phyloP scores from a whole-genome alignment of 2,797 vertebrate species.

The Lepus oiostolus region DNA sequence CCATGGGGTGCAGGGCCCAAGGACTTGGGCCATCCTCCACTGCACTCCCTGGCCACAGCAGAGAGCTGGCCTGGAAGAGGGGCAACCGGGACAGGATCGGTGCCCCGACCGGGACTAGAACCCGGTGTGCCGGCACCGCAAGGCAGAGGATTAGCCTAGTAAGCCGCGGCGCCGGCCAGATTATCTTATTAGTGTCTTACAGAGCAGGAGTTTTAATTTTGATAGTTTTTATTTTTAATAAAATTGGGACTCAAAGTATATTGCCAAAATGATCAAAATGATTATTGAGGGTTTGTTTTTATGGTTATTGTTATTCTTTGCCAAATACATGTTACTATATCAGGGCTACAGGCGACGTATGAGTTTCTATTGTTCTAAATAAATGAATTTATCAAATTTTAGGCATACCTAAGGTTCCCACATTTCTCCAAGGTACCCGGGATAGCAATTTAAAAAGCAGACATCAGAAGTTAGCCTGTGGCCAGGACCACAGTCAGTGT shows the following conservation, averaged over 20 bases:
- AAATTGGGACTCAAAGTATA: not conserved
- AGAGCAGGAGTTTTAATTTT: not conserved
- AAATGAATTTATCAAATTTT: conserved; percentile 4
- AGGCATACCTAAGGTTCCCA: not conserved
- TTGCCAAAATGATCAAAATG: conserved; percentile 12
- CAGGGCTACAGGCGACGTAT: not conserved
- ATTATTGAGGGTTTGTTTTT: no score
- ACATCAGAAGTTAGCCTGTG: conserved; percentile 5
- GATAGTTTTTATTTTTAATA: no score
- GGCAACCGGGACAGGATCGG: no score
- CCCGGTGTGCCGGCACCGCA: no score
- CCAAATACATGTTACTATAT: not conserved
- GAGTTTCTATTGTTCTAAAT: not conserved
- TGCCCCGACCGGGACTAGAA: no score
- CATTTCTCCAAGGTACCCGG: not conserved
- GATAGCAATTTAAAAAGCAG: conserved; percentile 46
- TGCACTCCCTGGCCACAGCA: no score
- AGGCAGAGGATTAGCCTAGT: no score
- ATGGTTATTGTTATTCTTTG: not conserved
- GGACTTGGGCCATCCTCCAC: no score
- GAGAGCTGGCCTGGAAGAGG: no score
- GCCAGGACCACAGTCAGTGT: conserved; percentile 41
- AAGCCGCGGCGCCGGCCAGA: not conserved
- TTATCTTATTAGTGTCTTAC: not conserved
- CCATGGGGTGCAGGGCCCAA: no score